These are phyloP conservation scores for Lysandra coridon DNA, from an alignment of 2,888 invertebrate species.

Conservation along the genomic window DNA sequence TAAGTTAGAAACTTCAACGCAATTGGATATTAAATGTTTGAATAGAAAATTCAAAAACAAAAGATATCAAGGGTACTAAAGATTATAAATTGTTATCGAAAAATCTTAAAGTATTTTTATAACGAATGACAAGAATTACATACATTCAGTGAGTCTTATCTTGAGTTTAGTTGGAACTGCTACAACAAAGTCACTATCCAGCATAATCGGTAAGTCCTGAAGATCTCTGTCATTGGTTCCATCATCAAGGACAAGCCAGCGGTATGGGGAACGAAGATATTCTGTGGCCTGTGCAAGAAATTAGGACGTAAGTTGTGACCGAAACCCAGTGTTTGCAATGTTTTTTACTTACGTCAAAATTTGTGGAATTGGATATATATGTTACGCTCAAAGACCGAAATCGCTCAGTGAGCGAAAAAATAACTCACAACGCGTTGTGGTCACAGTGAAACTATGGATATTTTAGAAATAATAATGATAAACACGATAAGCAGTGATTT, in stretches of 20 bases:
- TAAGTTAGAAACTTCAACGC: no score
- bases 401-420: no score
- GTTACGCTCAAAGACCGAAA: no score
- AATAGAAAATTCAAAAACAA: no score
- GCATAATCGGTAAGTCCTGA: constrained; percentile 46
- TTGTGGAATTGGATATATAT: background rate
- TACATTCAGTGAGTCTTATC: constrained; percentile 55
- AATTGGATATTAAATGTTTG: no score
- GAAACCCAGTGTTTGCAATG: background rate
- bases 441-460: no score
- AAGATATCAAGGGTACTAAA: no score
- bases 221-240: constrained; percentile 39
- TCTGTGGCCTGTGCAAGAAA: constrained; percentile 47
- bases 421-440: no score
- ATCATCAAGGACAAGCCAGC: constrained; percentile 56
- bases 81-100: no score
- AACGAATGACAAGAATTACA: constrained; percentile 37
- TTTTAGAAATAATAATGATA: no score
- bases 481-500: no score
- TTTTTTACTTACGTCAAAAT: background rate
- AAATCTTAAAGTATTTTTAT: no score
- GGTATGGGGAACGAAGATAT: constrained; percentile 55
- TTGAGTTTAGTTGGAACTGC: constrained; percentile 45
- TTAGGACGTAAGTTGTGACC: background rate
- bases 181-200: constrained; percentile 60